Evolutionary conservation across 2,113 vertebrate species (phyloP), one percentile per base, ranked within the genome.

Genomic region (Tinamus guttatus): DNA sequence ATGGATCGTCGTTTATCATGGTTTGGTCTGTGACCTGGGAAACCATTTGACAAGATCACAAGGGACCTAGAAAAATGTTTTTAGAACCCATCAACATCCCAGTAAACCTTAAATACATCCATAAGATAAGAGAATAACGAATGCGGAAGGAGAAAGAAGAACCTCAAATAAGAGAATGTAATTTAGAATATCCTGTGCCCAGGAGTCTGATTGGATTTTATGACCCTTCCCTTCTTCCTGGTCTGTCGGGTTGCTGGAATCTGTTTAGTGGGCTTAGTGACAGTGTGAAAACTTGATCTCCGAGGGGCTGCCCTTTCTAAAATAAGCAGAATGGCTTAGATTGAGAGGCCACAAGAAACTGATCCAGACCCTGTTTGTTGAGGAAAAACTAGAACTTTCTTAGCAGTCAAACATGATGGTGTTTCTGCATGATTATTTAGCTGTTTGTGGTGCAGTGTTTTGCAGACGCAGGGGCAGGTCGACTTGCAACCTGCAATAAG

Each of bases 231-330:
- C 54, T 56, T 81, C 41, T 58, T 68, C 6, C 54, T 62, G 69
- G 49, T 36, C 64, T 14, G n/a, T 19, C 54, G 3, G 54, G 15
- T 67, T 80, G 30, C 59, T 12, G 36, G 81, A 65, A 67, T 68
- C 36, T 25, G 15, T 76, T 71, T n/a, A 5, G 32, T 43, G 71
- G 38, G 9, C 87, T 83, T 78, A 59, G 47, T 34, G 79, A 32
- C 76, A 22, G 5, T 34, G 51, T 78, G 85, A 88, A 92, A 84
- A 36, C 77, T 65, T 93, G 87, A 87, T 69, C 78, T 95, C 49
- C 15, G 16, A 84, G 65, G 73, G 87, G 34, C 71, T 86, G 86
- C 84, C 67, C 70, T 88, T 96, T 87, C 89, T 93, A 88, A 93
- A 96, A 81, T 75, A 84, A 83, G 64, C 75, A 62, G 89, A 81